A percentile compares a stretch with the other conserved stretches of the same genome.
These are phyloP conservation scores for Lithophane semibrunnea DNA, from an alignment of 2,888 invertebrate species.

Conservation along the genomic window DNA sequence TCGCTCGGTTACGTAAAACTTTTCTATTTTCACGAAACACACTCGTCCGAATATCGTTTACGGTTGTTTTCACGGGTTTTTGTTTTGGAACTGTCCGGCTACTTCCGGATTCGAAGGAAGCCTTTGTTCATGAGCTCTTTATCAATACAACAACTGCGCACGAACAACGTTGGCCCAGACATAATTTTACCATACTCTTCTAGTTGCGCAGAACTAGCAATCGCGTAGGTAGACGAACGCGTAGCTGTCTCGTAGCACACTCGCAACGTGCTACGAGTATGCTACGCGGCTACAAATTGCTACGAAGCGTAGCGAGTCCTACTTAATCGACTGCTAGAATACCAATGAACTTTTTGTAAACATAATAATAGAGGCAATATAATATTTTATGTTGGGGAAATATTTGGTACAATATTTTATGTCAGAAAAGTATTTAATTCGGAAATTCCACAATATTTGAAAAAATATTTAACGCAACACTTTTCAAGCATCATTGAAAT, in stretches of 20 bases:
- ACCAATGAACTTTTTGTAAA: slow-evolving; percentile 2
- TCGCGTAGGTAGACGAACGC: slow-evolving; percentile 1
- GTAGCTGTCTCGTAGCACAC: slow-evolving; percentile 27
- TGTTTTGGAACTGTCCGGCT: background rate
- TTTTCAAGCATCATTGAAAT: slow-evolving; percentile 28
- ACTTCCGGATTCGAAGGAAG: background rate
- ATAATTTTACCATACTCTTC: background rate
- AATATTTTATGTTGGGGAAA: background rate
- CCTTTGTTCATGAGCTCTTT: slow-evolving; percentile 2
- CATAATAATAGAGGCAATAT: background rate
- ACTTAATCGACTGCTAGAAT: background rate
- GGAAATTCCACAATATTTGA: background rate
- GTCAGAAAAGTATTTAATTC: background rate
- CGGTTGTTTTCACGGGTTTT: background rate
- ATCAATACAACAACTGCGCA: background rate
- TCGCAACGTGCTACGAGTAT: slow-evolving; percentile 31
- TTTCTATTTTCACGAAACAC: background rate
- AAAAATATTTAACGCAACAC: slow-evolving; percentile 2
- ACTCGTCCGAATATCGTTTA: background rate
- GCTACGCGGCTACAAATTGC: slow-evolving; percentile 43
- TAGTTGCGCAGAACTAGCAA: background rate
- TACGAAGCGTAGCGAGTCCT: slow-evolving; percentile 21
- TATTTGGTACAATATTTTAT: background rate
- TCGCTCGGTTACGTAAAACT: slow-evolving; percentile 6
- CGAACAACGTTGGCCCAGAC: background rate